Conservation (phyloP, 2,113 vertebrate genomes). For the Micronycteris hirsuta region DNA sequence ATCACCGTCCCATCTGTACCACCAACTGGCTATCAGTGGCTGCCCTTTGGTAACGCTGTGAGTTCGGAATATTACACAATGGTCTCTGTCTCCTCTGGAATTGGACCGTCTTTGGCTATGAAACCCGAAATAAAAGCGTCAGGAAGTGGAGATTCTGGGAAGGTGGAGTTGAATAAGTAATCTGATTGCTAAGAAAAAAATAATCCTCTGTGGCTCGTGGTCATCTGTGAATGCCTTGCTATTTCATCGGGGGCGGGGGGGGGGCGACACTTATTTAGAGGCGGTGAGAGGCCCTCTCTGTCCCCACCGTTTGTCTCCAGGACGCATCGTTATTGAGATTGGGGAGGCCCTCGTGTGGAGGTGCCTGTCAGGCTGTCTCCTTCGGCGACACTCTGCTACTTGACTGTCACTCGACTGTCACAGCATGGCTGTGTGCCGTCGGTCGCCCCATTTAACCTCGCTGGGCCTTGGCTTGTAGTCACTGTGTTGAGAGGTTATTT, state of each 20-base stretch:
- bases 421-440: not conserved
- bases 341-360: not conserved
- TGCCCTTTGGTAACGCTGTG: not conserved
- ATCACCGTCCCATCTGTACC: not conserved
- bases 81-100: not conserved
- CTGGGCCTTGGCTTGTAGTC: not conserved
- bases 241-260: too few species aligned
- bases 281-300: too few species aligned
- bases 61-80: not conserved
- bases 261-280: not conserved
- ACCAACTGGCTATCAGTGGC: not conserved
- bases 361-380: fast-evolving
- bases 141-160: not conserved
- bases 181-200: not conserved
- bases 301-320: fast-evolving
- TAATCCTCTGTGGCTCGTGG: not conserved
- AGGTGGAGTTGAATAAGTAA: not conserved
- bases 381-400: not conserved
- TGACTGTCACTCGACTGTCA: too few species aligned
- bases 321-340: not conserved
- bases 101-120: not conserved
- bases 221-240: not conserved
- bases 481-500: not conserved
- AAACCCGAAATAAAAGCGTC: not conserved
- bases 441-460: not conserved